phyloP scores from a whole-genome alignment of 2,888 invertebrate genomes.

The Polylopha cassiicola region DNA sequence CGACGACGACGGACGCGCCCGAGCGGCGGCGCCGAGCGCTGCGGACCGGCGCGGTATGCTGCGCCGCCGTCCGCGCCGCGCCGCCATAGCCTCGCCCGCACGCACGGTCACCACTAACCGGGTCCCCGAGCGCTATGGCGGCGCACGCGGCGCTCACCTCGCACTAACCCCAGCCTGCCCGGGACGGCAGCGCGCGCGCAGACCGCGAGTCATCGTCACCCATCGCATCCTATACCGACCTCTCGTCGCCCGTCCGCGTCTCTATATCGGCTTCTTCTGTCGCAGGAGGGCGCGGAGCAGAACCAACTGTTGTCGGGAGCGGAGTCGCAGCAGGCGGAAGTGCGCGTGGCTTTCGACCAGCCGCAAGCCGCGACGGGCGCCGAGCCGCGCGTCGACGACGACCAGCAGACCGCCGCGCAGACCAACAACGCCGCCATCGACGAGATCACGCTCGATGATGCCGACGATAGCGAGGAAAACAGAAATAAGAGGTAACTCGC shows the following conservation, averaged over 20 bases:
- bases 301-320: conserved; percentile 73
- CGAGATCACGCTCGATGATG: conserved; percentile 83
- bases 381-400: conserved; percentile 45
- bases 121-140: too few relatives aligned
- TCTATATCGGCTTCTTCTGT: conserved; percentile 13
- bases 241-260: conserved; percentile 32
- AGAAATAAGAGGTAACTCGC: conserved; percentile 82
- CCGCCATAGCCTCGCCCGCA: not conserved
- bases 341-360: conserved; percentile 24
- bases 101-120: too few relatives aligned
- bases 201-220: conserved; percentile 45
- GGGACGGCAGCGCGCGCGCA: conserved; percentile 64
- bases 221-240: conserved; percentile 40
- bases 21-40: conserved; percentile 21
- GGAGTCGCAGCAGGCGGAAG: conserved; percentile 58
- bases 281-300: conserved; percentile 57
- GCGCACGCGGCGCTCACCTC: conserved; percentile 53
- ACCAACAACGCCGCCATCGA: conserved; percentile 81
- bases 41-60: conserved; percentile 18
- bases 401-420: conserved; percentile 76
- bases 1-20: conserved; percentile 31
- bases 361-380: conserved; percentile 39
- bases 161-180: conserved; percentile 69
- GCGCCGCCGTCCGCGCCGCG: conserved; percentile 3
- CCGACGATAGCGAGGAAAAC: conserved; percentile 84